Evolutionary conservation across 2,113 vertebrate genomes (phyloP).

Genomic region (Spilogale gracilis): DNA sequence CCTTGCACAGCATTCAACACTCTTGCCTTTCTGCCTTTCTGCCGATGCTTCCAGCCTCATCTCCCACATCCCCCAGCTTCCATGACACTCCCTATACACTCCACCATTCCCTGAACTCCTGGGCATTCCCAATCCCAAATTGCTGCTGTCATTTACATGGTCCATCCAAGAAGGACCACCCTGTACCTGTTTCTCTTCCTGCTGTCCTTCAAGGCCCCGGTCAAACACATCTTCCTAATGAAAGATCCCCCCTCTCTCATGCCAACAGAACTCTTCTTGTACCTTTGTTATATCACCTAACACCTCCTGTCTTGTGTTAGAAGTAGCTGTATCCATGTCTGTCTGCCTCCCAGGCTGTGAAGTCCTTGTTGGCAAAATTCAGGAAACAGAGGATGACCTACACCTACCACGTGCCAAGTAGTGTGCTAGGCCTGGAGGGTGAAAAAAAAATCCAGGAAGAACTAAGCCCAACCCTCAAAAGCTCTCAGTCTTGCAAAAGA

Average conservation of each 20-base stretch:
- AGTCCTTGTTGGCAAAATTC: slow-evolving; percentile 53
- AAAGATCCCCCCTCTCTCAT: background rate
- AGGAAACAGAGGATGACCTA: slow-evolving; percentile 37
- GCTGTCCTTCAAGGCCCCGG: background rate
- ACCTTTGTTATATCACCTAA: slow-evolving; percentile 6
- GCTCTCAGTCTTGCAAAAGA: background rate
- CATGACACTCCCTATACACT: background rate
- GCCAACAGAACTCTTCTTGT: background rate
- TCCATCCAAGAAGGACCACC: background rate
- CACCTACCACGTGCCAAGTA: background rate
- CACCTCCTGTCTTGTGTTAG: slow-evolving; percentile 61
- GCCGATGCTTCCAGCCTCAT: background rate
- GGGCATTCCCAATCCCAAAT: background rate
- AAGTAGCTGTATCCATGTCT: slow-evolving; percentile 2
- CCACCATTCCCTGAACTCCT: background rate
- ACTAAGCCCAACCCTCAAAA: background rate
- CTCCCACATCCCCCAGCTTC: background rate
- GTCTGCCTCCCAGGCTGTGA: slow-evolving; percentile 59
- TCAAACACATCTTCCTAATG: background rate
- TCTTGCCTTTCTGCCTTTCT: background rate
- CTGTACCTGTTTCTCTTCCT: background rate
- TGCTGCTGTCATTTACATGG: background rate
- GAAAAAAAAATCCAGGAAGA: slow-evolving; percentile 1
- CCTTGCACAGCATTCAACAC: background rate
- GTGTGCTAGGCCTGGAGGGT: background rate